Evolutionary conservation across 2,113 vertebrate genomes (phyloP).

Genomic region (Cyanoderma ruficeps): DNA sequence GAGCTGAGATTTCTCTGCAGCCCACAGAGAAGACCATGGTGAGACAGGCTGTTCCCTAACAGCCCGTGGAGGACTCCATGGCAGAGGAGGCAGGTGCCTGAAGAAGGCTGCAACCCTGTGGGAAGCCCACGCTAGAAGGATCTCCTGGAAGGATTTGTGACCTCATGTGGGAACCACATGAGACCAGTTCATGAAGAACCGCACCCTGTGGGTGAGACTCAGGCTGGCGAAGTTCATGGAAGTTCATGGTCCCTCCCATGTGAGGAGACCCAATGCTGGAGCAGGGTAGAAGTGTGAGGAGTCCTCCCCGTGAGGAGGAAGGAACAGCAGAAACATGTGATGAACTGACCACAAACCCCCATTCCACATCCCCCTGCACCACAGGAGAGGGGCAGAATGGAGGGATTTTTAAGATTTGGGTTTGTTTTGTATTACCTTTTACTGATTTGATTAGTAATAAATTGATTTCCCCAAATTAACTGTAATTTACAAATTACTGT

Average conservation of each 20-base stretch:
- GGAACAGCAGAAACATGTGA: background rate
- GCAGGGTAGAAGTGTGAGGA: background rate
- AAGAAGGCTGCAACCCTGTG: background rate
- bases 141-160: background rate
- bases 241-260: background rate
- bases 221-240: background rate
- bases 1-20: background rate
- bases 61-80: rapidly evolving
- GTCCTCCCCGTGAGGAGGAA: background rate
- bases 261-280: background rate
- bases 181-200: background rate
- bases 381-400: background rate
- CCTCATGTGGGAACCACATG: background rate
- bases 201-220: background rate
- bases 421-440: background rate
- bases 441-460: background rate
- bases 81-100: background rate
- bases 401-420: background rate
- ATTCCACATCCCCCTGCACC: background rate
- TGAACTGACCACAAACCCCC: background rate
- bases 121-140: rapidly evolving
- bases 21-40: background rate
- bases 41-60: background rate
- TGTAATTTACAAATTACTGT: background rate
- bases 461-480: background rate